Evolutionary conservation across 2,113 vertebrate species (phyloP).

Genomic region (Chunga burmeisteri): DNA sequence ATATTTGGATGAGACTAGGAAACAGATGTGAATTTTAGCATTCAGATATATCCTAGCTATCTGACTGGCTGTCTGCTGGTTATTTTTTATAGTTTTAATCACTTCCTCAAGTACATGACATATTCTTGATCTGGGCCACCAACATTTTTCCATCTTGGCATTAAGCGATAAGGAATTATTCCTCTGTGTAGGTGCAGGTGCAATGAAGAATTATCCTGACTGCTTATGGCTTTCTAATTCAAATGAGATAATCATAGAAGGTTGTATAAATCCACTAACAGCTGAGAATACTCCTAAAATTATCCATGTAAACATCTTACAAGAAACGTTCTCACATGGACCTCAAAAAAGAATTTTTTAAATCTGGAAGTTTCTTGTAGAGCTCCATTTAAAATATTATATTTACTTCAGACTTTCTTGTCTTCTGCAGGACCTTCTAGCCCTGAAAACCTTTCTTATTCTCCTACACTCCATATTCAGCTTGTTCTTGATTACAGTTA

Average conservation of each 20-base stretch:
- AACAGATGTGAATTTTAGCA: conserved; percentile 22
- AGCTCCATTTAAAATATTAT: conserved; percentile 4
- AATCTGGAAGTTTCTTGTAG: background rate
- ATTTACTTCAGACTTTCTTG: conserved; percentile 26
- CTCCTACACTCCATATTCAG: conserved; percentile 44
- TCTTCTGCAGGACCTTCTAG: conserved; percentile 20
- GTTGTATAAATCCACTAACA: background rate
- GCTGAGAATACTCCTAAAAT: background rate
- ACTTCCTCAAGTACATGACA: background rate
- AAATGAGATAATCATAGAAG: background rate
- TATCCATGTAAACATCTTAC: background rate
- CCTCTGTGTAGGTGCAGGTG: conserved; percentile 27
- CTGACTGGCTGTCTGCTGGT: background rate
- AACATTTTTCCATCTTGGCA: conserved; percentile 14
- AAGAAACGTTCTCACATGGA: background rate
- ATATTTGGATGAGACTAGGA: background rate
- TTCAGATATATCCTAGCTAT: background rate
- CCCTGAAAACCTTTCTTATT: conserved; percentile 23
- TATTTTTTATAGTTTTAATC: conserved; percentile 11
- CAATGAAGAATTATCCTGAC: background rate
- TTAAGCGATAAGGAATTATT: background rate
- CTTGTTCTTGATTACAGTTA: conserved; percentile 51
- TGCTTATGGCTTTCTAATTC: conserved; percentile 13
- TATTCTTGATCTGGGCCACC: conserved; percentile 7
- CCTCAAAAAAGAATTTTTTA: background rate